Conservation (phyloP, 2,113 vertebrate genomes). For the Pygoscelis antarcticus region DNA sequence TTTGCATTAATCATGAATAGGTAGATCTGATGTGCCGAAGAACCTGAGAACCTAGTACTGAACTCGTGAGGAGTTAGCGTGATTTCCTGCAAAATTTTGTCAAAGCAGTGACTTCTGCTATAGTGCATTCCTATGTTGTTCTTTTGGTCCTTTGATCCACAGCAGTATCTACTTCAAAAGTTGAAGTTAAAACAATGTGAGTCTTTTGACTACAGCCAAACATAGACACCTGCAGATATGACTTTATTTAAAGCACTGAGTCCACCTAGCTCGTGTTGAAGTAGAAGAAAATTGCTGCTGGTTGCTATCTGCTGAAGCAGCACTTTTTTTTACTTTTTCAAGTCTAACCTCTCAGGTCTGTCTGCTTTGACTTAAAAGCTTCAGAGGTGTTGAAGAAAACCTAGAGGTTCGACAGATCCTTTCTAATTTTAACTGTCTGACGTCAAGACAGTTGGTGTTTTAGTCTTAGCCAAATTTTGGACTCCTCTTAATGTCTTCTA, state of each 20-base stretch:
- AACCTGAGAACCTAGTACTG: background rate
- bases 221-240: background rate
- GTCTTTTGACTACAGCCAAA: background rate
- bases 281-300: background rate
- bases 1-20: background rate
- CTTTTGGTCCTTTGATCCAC: background rate
- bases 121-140: background rate
- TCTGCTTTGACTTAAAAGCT: background rate
- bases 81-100: background rate
- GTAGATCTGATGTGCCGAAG: background rate
- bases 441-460: background rate
- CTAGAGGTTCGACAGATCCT: background rate
- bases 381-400: background rate
- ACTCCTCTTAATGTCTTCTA: background rate
- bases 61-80: background rate
- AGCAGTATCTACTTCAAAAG: background rate
- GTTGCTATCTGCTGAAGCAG: background rate
- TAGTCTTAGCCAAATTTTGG: background rate
- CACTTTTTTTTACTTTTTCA: background rate
- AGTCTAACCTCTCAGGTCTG: background rate
- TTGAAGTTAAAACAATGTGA: background rate
- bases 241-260: background rate
- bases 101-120: background rate
- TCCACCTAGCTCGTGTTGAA: background rate
- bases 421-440: background rate